Evolutionary conservation across 92 coral and sea anemone genomes (phyloP).

Genomic region (Desmophyllum pertusum): DNA sequence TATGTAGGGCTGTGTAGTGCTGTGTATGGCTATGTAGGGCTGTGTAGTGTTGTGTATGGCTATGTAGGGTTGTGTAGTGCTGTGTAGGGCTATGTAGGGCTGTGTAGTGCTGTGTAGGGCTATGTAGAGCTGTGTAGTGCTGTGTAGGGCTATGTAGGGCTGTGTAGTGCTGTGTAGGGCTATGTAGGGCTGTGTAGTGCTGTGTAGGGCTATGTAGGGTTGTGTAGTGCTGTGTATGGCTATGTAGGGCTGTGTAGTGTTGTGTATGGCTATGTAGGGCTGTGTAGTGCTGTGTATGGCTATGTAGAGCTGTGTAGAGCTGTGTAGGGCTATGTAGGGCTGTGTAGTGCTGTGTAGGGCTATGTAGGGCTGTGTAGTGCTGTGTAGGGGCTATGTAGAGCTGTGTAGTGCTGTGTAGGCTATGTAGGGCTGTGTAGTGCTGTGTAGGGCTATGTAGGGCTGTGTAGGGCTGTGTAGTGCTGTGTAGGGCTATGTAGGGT

Average conservation of each 20-base stretch:
- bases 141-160: background rate
- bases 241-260: background rate
- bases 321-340: background rate
- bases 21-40: conserved; percentile 4
- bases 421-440: background rate
- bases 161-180: conserved; percentile 5
- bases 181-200: background rate
- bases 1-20: background rate
- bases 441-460: background rate
- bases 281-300: background rate
- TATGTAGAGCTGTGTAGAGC: background rate
- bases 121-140: background rate
- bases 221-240: background rate
- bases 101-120: background rate
- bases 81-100: background rate
- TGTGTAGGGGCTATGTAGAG: background rate
- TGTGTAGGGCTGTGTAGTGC: conserved; percentile 1
- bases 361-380: conserved; percentile 1
- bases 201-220: background rate
- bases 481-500: conserved; percentile 6
- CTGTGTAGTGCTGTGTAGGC: background rate
- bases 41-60: background rate
- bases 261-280: background rate
- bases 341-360: background rate
- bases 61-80: background rate